Percentiles rank a stretch among this genome's conserved stretches.
Evolutionary conservation across 2,113 vertebrate species (phyloP).

Genomic region (Rhizomys pruinosus): DNA sequence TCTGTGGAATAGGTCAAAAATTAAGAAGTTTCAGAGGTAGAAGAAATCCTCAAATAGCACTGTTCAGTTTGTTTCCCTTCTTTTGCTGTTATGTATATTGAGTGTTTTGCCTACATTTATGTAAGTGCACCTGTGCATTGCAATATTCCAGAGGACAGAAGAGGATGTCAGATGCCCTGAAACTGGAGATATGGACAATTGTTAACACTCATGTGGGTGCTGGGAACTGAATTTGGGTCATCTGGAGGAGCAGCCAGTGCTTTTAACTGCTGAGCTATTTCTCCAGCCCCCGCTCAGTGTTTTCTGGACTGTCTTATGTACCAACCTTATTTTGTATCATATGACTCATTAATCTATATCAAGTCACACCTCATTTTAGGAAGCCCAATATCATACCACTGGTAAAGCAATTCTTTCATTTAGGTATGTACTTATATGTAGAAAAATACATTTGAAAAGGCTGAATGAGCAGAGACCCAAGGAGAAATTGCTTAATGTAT

Average conservation of each 20-base stretch:
- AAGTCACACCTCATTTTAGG: conserved; percentile 3
- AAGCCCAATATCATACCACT: background rate
- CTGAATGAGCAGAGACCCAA: conserved; percentile 10
- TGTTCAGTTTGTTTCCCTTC: background rate
- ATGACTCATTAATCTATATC: conserved; percentile 11
- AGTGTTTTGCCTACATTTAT: too few species aligned
- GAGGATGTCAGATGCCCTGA: too few species aligned
- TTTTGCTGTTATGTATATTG: too few species aligned
- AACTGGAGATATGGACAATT: too few species aligned
- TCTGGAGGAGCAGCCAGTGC: too few species aligned
- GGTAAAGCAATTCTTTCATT: conserved; percentile 1
- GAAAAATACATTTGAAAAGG: conserved; percentile 45
- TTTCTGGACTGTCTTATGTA: conserved; percentile 37
- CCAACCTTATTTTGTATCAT: conserved; percentile 3
- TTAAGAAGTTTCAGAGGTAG: conserved; percentile 12
- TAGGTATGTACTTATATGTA: background rate
- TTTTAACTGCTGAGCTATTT: too few species aligned
- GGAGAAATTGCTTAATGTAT: background rate
- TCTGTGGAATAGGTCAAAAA: conserved; percentile 11
- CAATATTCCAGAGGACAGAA: too few species aligned
- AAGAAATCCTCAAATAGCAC: background rate
- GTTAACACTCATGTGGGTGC: too few species aligned
- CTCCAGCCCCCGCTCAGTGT: background rate
- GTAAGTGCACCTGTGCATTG: too few species aligned
- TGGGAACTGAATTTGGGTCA: too few species aligned